Percentiles rank a stretch among this genome's conserved stretches.
phyloP scores from a whole-genome alignment of 1,140 invertebrate genomes.

The Achroia grisella region DNA sequence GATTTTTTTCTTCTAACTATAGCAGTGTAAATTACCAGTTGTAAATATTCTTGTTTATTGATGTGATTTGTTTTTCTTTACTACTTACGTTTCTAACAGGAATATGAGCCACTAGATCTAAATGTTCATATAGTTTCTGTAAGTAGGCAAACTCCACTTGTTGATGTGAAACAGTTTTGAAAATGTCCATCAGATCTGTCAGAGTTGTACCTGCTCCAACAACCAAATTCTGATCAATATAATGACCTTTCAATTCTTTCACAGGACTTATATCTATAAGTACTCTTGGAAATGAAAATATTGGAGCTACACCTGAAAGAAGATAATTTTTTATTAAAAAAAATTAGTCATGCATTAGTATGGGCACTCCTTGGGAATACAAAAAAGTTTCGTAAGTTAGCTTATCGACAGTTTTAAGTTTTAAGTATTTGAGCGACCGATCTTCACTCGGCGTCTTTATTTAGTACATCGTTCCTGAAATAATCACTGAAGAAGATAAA shows the following conservation, averaged over 20 bases:
- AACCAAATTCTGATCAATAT: constrained; percentile 75
- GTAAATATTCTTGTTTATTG: too few species aligned
- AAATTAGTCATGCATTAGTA: too few species aligned
- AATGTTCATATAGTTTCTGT: constrained; percentile 75
- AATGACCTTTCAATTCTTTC: constrained; percentile 75
- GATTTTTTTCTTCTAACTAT: too few species aligned
- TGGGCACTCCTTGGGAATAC: too few species aligned
- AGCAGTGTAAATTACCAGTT: too few species aligned
- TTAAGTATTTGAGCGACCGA: too few species aligned
- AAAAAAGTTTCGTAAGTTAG: too few species aligned
- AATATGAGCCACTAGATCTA: constrained; percentile 80
- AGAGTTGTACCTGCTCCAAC: constrained; percentile 79
- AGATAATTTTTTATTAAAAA: constrained; percentile 1
- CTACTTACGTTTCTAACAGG: constrained; percentile 80
- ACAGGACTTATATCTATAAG: constrained; percentile 80
- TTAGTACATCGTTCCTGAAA: too few species aligned
- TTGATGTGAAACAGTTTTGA: constrained; percentile 42
- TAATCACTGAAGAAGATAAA: too few species aligned
- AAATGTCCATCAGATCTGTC: constrained; percentile 76
- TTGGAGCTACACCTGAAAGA: constrained; percentile 40
- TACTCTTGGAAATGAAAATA: constrained; percentile 55
- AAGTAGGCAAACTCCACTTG: constrained; percentile 73
- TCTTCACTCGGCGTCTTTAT: too few species aligned
- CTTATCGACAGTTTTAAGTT: too few species aligned
- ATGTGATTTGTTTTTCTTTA: constrained; percentile 1